phyloP scores from a whole-genome alignment of 2,797 vertebrate species.

The Ibycter americanus region DNA sequence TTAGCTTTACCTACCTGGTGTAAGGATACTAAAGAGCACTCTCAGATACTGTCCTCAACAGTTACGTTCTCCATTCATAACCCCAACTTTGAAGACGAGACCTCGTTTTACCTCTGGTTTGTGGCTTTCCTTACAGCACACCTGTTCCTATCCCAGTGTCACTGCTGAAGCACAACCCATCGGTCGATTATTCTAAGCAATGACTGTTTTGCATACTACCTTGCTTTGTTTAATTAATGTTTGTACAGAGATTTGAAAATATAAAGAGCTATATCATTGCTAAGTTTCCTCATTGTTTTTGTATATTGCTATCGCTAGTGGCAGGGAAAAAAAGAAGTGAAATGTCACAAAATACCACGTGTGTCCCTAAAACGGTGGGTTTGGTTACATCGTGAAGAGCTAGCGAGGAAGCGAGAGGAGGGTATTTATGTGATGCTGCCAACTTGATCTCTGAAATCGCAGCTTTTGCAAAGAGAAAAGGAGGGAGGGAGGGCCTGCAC shows the following conservation, averaged over 20 bases:
- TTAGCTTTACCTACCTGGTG: background rate
- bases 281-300: slow-evolving; percentile 17
- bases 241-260: slow-evolving; percentile 53
- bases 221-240: slow-evolving; percentile 45
- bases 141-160: background rate
- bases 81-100: background rate
- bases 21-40: background rate
- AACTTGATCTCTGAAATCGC: background rate
- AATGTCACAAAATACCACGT: fast-evolving
- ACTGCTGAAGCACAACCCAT: background rate
- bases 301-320: background rate
- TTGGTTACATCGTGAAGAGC: background rate
- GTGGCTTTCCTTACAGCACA: background rate
- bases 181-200: background rate
- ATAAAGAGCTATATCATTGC: slow-evolving; percentile 41
- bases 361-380: background rate
- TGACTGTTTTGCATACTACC: slow-evolving; percentile 27
- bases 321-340: background rate
- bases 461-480: background rate
- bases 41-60: background rate
- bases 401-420: background rate
- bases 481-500: background rate
- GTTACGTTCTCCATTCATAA: background rate
- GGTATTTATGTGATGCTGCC: background rate
- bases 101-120: background rate